These are phyloP conservation scores for Acrobasis consociella DNA, from an alignment of 2,888 invertebrate genomes.

Conservation along the genomic window DNA sequence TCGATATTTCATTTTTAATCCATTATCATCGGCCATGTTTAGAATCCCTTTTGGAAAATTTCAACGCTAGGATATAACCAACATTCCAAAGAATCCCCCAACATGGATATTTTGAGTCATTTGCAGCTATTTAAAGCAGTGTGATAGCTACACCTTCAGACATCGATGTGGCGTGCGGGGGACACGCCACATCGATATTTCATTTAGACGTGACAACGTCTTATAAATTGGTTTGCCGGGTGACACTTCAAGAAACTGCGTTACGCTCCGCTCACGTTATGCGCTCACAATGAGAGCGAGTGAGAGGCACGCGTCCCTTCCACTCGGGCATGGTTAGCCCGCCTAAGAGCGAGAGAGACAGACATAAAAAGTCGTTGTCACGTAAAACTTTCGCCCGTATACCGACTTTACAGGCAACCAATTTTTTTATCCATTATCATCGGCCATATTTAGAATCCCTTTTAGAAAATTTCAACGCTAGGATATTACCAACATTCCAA, in stretches of 20 bases:
- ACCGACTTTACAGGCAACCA: too few species aligned
- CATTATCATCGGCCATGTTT: background rate
- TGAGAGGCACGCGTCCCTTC: too few species aligned
- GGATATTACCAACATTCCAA: background rate
- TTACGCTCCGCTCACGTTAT: too few species aligned
- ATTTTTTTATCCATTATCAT: background rate
- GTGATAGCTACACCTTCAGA: slow-evolving; percentile 97
- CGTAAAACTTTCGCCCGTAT: too few species aligned
- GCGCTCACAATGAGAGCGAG: too few species aligned
- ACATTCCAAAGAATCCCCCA: background rate
- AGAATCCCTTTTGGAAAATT: background rate
- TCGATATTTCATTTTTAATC: background rate
- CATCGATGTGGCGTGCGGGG: too few species aligned
- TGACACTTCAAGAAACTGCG: too few species aligned
- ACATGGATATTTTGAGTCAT: slow-evolving; percentile 87
- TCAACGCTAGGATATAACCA: background rate
- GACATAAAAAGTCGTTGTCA: too few species aligned
- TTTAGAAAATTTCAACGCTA: background rate
- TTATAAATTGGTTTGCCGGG: too few species aligned
- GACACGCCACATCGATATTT: slow-evolving; percentile 74
- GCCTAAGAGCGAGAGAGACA: too few species aligned
- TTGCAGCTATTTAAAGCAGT: slow-evolving; percentile 95
- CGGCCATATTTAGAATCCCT: background rate
- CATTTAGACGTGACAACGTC: too few species aligned
- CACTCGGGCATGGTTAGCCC: too few species aligned